Conservation (phyloP, 1,140 invertebrate species). For the Temnothorax curvispinosus region DNA sequence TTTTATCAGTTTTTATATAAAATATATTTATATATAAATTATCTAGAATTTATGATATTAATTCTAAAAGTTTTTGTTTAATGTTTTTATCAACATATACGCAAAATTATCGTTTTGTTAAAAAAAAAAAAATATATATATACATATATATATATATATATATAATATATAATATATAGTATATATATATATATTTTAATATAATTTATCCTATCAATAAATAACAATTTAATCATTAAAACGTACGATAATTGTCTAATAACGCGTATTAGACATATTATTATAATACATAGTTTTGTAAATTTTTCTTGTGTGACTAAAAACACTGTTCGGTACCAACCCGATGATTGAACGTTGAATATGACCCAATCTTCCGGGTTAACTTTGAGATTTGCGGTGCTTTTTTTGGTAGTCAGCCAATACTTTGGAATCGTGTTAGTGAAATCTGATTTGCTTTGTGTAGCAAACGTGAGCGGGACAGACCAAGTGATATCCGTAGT, state of each 20-base stretch:
- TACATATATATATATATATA: too few species aligned
- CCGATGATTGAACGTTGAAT: constrained; percentile 89
- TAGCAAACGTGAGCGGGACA: constrained; percentile 88
- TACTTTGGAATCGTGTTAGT: constrained; percentile 84
- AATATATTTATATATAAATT: neutral
- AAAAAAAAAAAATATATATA: neutral
- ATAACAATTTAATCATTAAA: neutral
- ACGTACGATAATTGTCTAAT: neutral
- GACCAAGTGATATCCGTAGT: constrained; percentile 84
- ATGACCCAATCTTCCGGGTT: constrained; percentile 88
- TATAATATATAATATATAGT: too few species aligned
- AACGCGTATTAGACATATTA: neutral
- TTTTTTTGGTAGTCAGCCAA: constrained; percentile 79
- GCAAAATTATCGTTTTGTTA: neutral
- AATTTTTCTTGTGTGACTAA: neutral
- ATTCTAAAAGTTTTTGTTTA: neutral
- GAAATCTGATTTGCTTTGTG: constrained; percentile 85
- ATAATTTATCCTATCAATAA: neutral
- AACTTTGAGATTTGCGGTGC: constrained; percentile 71
- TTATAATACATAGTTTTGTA: neutral
- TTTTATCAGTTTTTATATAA: neutral
- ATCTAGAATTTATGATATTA: neutral
- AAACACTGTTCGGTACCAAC: constrained; percentile 79
- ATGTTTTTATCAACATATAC: neutral
- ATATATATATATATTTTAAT: neutral